Conservation (phyloP, 2,888 invertebrate genomes). For the Dysmachus trigonus region DNA sequence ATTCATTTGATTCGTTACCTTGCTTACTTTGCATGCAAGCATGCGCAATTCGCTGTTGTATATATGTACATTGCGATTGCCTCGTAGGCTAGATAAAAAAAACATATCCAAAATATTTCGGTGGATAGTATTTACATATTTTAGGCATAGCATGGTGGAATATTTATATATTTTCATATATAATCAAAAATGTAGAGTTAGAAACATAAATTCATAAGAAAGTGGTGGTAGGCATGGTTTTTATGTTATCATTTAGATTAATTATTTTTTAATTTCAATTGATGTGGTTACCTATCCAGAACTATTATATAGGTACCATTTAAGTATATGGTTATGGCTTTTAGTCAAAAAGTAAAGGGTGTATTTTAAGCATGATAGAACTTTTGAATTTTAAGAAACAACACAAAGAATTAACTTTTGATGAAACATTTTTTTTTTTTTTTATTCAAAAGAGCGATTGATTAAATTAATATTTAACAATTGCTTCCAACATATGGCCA, state of each 20-base stretch:
- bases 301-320: too few relatives aligned
- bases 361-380: too few relatives aligned
- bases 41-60: slow-evolving; percentile 7
- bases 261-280: background rate
- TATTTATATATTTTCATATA: background rate
- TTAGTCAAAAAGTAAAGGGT: too few relatives aligned
- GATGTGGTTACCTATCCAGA: too few relatives aligned
- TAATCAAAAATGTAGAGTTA: background rate
- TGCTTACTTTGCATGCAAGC: slow-evolving; percentile 33
- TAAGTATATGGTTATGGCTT: too few relatives aligned
- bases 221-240: background rate
- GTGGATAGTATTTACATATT: background rate
- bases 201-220: background rate
- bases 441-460: too few relatives aligned
- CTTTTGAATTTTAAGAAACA: too few relatives aligned
- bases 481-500: too few relatives aligned
- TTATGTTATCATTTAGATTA: background rate
- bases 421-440: too few relatives aligned
- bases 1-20: slow-evolving; percentile 30
- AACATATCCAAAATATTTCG: background rate
- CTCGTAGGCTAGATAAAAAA: background rate
- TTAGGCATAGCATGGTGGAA: background rate
- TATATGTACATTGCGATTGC: background rate
- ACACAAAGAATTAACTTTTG: too few relatives aligned
- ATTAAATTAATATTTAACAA: too few relatives aligned